These are phyloP conservation scores for Pipistrellus nathusii DNA, from an alignment of 2,797 vertebrate species.

Conservation along the genomic window DNA sequence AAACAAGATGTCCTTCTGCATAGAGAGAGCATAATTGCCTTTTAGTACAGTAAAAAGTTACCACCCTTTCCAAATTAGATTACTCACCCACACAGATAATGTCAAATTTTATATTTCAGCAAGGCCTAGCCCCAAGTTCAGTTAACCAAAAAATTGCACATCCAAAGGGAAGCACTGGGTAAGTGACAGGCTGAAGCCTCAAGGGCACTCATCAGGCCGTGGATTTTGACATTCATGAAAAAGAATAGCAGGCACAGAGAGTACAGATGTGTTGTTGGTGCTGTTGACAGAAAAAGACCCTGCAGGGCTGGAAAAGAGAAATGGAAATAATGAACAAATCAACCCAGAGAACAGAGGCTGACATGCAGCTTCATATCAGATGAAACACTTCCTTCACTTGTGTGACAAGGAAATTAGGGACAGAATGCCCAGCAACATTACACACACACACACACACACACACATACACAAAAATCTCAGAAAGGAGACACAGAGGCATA, in stretches of 20 bases:
- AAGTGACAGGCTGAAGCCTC: not conserved
- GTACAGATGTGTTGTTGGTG: not conserved
- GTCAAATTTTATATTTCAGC: not conserved
- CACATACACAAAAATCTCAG: not conserved
- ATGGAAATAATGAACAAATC: conserved; percentile 53
- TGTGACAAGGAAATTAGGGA: conserved; percentile 70
- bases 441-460: conserved; percentile 30
- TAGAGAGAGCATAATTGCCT: not conserved
- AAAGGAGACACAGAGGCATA: conserved; percentile 33
- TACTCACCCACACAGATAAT: not conserved
- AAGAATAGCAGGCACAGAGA: conserved; percentile 10
- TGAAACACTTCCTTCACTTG: conserved; percentile 60
- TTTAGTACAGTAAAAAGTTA: not conserved
- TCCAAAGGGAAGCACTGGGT: not conserved
- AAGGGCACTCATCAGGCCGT: conserved; percentile 2
- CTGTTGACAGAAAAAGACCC: conserved; percentile 51
- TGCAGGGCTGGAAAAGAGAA: conserved; percentile 24
- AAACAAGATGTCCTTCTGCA: conserved; percentile 18
- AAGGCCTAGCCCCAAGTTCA: conserved; percentile 1
- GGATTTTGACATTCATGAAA: conserved; percentile 42
- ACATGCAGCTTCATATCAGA: conserved; percentile 41
- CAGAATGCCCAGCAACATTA: conserved; percentile 52
- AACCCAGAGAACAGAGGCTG: conserved; percentile 48
- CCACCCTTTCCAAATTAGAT: not conserved
- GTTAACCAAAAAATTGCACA: conserved; percentile 20